These are phyloP conservation scores for Ichneumoninae sp. DNA, from an alignment of 2,888 invertebrate genomes.

Conservation along the genomic window DNA sequence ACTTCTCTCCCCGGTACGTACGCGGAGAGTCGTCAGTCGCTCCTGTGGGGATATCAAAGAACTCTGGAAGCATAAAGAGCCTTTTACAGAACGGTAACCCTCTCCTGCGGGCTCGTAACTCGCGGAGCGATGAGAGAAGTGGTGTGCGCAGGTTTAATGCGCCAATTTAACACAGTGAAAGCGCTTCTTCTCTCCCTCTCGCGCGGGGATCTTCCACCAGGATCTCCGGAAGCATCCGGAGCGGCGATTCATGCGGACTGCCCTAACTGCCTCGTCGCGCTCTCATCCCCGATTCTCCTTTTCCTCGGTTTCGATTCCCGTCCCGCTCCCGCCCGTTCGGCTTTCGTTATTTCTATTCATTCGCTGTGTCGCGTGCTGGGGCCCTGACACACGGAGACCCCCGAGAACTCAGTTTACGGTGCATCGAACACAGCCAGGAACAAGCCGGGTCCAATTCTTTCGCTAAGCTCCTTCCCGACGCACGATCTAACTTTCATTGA, in stretches of 20 bases:
- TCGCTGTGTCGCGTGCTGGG: constrained; percentile 46
- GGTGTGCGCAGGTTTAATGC: constrained; percentile 64
- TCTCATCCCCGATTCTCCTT: constrained; percentile 37
- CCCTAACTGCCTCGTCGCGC: constrained; percentile 49
- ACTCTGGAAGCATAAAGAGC: constrained; percentile 44
- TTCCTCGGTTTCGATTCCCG: constrained; percentile 12
- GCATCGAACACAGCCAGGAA: constrained; percentile 14
- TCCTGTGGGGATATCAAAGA: constrained; percentile 58
- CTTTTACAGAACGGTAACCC: constrained; percentile 44
- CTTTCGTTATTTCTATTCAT: constrained; percentile 38
- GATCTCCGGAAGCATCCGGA: constrained; percentile 52
- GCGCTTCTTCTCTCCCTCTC: constrained; percentile 48
- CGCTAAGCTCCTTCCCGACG: constrained; percentile 37
- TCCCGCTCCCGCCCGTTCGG: constrained; percentile 6
- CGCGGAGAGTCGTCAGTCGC: constrained; percentile 27
- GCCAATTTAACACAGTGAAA: constrained; percentile 70
- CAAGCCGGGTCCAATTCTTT: constrained; percentile 31
- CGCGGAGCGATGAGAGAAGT: constrained; percentile 27
- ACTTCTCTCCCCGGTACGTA: constrained; percentile 6
- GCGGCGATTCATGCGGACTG: constrained; percentile 10
- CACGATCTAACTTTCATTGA: constrained; percentile 44
- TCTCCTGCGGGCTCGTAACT: constrained; percentile 25
- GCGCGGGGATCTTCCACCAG: constrained; percentile 19
- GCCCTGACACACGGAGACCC: neutral
- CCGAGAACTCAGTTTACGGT: constrained; percentile 23